A percentile compares a stretch with the other conserved stretches of the same genome.
These are phyloP conservation scores for Cryptocephalus primarius DNA, from an alignment of 2,888 invertebrate genomes.

Conservation along the genomic window DNA sequence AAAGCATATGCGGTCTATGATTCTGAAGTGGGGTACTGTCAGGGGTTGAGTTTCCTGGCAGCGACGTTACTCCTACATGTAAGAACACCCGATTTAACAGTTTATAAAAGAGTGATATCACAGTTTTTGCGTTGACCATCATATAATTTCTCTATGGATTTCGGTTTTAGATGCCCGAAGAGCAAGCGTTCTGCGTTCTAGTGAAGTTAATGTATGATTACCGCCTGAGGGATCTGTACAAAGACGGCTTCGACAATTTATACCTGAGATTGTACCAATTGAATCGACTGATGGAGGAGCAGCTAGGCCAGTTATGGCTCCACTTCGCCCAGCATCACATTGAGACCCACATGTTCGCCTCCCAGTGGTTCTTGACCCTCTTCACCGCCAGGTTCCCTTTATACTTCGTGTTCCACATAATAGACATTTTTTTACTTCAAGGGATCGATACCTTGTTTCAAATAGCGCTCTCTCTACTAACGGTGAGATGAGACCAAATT, in stretches of 20 bases:
- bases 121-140: no score
- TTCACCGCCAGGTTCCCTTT: constrained; percentile 98
- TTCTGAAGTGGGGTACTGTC: constrained; percentile 96
- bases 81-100: constrained; percentile 35
- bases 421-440: constrained; percentile 91
- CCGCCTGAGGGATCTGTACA: constrained; percentile 86
- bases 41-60: constrained; percentile 95
- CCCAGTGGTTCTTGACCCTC: constrained; percentile 99
- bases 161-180: constrained; percentile 87
- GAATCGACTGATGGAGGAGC: constrained; percentile 86
- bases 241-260: constrained; percentile 92
- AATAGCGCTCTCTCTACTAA: constrained; percentile 87
- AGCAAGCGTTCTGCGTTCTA: constrained; percentile 95
- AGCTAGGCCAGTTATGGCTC: constrained; percentile 66
- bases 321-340: constrained; percentile 75
- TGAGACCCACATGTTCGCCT: constrained; percentile 98
- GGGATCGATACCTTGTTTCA: constrained; percentile 94
- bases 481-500: constrained; percentile 43
- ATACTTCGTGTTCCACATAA: constrained; percentile 90
- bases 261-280: constrained; percentile 92
- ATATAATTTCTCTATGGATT: no score
- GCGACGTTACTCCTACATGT: constrained; percentile 93
- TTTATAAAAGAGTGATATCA: no score
- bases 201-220: constrained; percentile 97
- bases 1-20: constrained; percentile 97